Conservation (phyloP, 2,113 vertebrate genomes). For the Camelus bactrianus region DNA sequence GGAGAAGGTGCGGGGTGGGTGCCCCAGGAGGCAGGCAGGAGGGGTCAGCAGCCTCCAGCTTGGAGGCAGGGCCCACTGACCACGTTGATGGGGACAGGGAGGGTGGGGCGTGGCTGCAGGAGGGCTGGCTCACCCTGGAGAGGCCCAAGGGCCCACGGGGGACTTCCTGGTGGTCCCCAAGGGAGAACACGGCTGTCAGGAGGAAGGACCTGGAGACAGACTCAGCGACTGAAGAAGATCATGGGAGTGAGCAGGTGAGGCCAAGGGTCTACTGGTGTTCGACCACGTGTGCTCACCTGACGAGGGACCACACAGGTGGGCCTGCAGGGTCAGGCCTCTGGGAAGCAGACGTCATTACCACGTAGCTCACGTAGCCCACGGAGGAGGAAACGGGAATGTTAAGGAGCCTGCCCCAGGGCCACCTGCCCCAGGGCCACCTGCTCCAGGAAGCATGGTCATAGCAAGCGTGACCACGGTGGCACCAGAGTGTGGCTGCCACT, state of each 20-base stretch:
- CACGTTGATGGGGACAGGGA: background rate
- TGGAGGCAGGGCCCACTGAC: background rate
- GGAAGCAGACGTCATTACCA: rapidly evolving
- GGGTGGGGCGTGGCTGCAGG: background rate
- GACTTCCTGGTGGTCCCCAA: too few species aligned
- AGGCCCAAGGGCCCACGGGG: background rate
- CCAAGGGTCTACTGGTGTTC: too few species aligned
- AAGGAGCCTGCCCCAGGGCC: background rate
- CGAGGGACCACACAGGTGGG: background rate
- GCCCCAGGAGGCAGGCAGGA: background rate
- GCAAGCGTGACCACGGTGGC: background rate
- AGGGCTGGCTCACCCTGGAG: background rate
- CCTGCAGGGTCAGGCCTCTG: background rate
- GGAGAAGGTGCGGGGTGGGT: background rate
- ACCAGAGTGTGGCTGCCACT: background rate
- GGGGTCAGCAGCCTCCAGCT: background rate
- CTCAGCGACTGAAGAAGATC: background rate
- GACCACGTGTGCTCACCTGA: background rate
- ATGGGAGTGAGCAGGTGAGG: background rate
- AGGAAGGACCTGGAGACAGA: background rate
- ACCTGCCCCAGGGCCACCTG: background rate
- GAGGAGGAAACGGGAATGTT: background rate
- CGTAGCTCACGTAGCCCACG: background rate
- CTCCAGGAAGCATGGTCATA: background rate
- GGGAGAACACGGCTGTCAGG: background rate